These are phyloP conservation scores for Melanotaenia parkinsoni DNA, from an alignment of 2,797 vertebrate genomes.

Conservation along the genomic window DNA sequence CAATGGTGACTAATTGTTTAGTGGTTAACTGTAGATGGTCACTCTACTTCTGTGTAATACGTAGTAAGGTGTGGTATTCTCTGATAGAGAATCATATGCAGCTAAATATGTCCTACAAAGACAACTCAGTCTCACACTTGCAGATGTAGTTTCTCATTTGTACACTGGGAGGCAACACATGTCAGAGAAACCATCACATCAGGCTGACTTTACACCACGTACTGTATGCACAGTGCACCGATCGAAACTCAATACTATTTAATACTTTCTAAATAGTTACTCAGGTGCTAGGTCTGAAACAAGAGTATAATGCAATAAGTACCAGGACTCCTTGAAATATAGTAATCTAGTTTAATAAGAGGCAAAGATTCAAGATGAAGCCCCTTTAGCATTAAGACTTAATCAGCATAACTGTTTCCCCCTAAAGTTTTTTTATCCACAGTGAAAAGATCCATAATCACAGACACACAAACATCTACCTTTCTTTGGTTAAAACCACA, in stretches of 20 bases:
- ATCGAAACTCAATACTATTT: not conserved
- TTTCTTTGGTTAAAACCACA: not conserved
- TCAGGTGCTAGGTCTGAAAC: not conserved
- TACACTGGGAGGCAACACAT: slow-evolving; percentile 72
- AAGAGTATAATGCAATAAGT: not conserved
- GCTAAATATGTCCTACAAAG: not conserved
- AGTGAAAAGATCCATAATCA: not conserved
- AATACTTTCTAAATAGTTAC: not conserved
- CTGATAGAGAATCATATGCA: not conserved
- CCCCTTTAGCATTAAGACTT: no score
- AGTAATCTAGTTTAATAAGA: no score
- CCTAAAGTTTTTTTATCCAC: no score
- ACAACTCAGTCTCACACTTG: not conserved
- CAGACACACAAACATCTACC: not conserved
- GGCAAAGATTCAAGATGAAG: no score
- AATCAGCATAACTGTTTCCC: not conserved
- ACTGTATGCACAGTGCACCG: not conserved
- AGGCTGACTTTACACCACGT: not conserved
- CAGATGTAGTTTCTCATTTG: slow-evolving; percentile 25
- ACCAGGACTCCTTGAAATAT: not conserved
- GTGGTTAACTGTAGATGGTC: no score
- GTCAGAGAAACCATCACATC: slow-evolving; percentile 16
- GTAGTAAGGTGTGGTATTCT: not conserved
- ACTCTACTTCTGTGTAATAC: not conserved
- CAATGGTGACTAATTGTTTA: not conserved